Conservation (phyloP, 2,113 vertebrate genomes). For the Myotis yumanensis region DNA sequence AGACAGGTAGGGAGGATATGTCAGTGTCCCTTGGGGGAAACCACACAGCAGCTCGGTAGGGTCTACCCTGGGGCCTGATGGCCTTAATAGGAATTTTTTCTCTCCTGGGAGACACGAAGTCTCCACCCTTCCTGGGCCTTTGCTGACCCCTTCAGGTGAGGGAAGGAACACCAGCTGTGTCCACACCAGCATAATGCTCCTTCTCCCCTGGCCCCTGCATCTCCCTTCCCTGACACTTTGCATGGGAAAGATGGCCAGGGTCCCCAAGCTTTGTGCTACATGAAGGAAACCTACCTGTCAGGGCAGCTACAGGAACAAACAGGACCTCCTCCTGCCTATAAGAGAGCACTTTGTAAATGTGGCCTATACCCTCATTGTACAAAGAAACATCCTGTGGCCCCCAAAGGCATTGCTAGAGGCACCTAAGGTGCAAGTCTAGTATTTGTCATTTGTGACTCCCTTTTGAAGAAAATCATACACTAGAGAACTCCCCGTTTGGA, state of each 20-base stretch:
- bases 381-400: neutral
- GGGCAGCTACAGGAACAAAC: neutral
- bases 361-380: neutral
- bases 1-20: neutral
- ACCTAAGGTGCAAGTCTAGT: neutral
- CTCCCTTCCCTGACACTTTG: neutral
- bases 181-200: neutral
- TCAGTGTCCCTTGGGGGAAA: neutral
- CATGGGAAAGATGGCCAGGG: neutral
- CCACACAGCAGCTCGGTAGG: neutral
- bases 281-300: neutral
- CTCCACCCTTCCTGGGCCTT: constrained; percentile 49
- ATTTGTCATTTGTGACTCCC: neutral
- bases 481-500: neutral
- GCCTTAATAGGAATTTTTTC: neutral
- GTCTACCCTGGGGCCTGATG: neutral
- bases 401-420: neutral
- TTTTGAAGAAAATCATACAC: neutral
- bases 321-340: neutral
- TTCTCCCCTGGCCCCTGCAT: neutral
- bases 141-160: constrained; percentile 65
- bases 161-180: constrained; percentile 48
- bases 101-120: neutral
- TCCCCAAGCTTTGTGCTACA: neutral
- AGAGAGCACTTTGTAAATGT: neutral